phyloP scores from a whole-genome alignment of 2,113 vertebrate genomes.

The Lophochroa leadbeateri region DNA sequence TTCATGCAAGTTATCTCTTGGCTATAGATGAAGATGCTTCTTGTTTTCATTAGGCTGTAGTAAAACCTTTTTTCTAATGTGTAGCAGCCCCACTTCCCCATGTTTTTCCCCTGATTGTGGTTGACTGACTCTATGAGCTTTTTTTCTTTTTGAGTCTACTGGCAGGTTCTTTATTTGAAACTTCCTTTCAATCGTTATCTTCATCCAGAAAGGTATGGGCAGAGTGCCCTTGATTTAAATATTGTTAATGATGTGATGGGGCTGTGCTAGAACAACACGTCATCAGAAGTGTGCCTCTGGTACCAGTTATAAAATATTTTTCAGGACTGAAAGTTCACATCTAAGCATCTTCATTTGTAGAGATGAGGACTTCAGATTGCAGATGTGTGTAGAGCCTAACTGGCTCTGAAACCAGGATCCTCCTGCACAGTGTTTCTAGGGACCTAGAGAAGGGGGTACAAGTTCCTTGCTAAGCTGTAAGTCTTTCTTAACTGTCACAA shows the following conservation, averaged over 20 bases:
- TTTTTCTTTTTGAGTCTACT: neutral
- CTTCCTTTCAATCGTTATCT: neutral
- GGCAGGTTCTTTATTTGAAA: neutral
- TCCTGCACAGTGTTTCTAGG: neutral
- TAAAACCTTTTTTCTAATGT: neutral
- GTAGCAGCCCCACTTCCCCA: neutral
- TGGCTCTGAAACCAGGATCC: neutral
- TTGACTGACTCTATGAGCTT: neutral
- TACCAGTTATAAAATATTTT: neutral
- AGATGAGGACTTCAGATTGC: neutral
- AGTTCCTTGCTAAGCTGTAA: neutral
- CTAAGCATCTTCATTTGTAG: neutral
- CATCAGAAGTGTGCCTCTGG: neutral
- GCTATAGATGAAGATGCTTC: neutral
- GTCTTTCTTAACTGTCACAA: neutral
- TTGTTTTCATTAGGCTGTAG: neutral
- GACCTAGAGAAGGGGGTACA: neutral
- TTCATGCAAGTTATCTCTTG: neutral
- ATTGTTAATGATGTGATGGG: neutral
- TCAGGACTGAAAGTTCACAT: neutral
- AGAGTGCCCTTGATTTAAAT: neutral
- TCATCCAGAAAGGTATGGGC: neutral
- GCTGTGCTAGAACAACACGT: neutral
- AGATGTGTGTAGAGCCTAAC: neutral
- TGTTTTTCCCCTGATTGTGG: rapidly evolving